phyloP scores from a whole-genome alignment of 2,888 invertebrate species.

The Drosophila heteroneura region DNA sequence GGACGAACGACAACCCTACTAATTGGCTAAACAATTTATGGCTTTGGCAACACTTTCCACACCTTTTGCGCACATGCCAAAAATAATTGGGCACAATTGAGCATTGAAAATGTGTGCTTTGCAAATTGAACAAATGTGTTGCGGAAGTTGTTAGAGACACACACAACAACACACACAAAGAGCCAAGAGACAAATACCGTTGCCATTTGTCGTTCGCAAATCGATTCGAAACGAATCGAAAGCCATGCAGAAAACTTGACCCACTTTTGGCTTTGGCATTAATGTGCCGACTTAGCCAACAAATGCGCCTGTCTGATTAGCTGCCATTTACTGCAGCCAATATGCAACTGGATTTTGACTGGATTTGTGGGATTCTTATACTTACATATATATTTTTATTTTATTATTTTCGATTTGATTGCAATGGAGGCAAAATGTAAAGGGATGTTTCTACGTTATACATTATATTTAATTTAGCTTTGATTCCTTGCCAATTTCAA shows the following conservation, averaged over 20 bases:
- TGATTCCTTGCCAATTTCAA: neutral
- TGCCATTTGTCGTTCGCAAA: slow-evolving; percentile 61
- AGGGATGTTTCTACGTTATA: neutral
- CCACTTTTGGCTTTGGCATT: slow-evolving; percentile 68
- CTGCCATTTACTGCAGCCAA: slow-evolving; percentile 6
- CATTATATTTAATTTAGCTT: neutral
- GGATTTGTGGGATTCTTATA: neutral
- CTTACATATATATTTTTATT: neutral
- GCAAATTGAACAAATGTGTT: slow-evolving; percentile 77
- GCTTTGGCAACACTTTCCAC: slow-evolving; percentile 74
- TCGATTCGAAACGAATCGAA: slow-evolving; percentile 56
- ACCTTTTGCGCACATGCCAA: slow-evolving; percentile 68
- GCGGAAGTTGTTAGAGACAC: slow-evolving; percentile 73
- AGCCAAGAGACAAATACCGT: slow-evolving; percentile 54
- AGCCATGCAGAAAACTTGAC: slow-evolving; percentile 60
- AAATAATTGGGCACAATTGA: slow-evolving; percentile 80
- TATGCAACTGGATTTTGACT: neutral
- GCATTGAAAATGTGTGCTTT: slow-evolving; percentile 63
- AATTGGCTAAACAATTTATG: slow-evolving; percentile 74
- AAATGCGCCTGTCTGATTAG: slow-evolving; percentile 50
- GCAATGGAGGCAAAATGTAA: neutral
- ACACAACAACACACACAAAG: neutral
- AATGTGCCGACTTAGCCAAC: slow-evolving; percentile 51
- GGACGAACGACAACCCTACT: slow-evolving; percentile 32
- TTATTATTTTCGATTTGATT: neutral